Percentiles rank a stretch among this genome's conserved stretches.
Conservation (phyloP, 2,888 invertebrate genomes). For the Orthosia gothica region DNA sequence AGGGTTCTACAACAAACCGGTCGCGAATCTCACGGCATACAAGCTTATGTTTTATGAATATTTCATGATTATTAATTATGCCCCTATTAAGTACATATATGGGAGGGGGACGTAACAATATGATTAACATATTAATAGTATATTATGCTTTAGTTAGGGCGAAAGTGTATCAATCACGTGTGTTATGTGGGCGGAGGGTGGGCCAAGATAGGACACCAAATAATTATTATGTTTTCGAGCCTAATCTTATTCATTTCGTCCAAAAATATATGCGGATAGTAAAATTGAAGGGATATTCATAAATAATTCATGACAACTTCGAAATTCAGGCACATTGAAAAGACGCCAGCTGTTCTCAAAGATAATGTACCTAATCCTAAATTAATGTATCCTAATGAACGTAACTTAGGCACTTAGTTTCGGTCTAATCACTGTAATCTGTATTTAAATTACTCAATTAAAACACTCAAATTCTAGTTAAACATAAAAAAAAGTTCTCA, state of each 20-base stretch:
- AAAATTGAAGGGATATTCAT: constrained; percentile 33
- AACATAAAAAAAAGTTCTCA: constrained; percentile 46
- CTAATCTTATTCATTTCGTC: constrained; percentile 28
- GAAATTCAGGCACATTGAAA: constrained; percentile 20
- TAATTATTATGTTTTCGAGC: constrained; percentile 27
- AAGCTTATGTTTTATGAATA: constrained; percentile 78
- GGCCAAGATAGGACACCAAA: constrained; percentile 28
- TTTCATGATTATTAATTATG: constrained; percentile 74
- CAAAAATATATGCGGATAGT: constrained; percentile 20
- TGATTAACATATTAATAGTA: constrained; percentile 67
- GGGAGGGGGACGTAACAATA: constrained; percentile 55
- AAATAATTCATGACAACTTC: constrained; percentile 38
- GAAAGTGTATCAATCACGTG: constrained; percentile 47
- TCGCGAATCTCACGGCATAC: constrained; percentile 42
- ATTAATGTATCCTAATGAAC: constrained; percentile 42
- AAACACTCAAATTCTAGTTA: constrained; percentile 48
- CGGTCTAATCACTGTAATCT: constrained; percentile 46
- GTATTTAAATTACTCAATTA: constrained; percentile 58
- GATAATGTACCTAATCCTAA: constrained; percentile 28
- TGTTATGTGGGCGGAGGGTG: constrained; percentile 4
- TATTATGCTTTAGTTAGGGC: constrained; percentile 47
- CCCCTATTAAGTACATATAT: constrained; percentile 44
- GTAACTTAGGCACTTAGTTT: constrained; percentile 46
- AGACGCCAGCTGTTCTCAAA: constrained; percentile 6
- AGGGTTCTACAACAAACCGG: constrained; percentile 26